phyloP scores from a whole-genome alignment of 2,113 vertebrate genomes.

The Plectropomus leopardus region DNA sequence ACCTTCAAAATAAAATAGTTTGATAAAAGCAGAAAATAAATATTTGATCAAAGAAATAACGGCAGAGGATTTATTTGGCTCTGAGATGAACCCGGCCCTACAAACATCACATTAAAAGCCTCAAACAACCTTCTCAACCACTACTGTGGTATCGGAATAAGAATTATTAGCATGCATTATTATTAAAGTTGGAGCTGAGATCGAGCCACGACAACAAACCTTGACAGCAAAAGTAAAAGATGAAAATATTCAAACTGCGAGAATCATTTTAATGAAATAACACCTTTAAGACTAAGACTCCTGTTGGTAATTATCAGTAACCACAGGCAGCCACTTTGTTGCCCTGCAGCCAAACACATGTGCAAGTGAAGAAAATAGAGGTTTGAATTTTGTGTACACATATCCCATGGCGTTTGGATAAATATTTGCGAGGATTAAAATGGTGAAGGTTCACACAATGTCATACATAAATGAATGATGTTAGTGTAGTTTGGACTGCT shows the following conservation, averaged over 20 bases:
- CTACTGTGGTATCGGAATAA: not conserved
- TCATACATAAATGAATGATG: not conserved
- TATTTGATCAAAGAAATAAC: not conserved
- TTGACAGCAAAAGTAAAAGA: not conserved
- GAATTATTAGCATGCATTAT: not conserved
- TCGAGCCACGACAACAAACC: not conserved
- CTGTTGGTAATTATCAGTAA: conserved; percentile 13
- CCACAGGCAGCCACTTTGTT: not conserved
- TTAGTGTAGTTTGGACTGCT: not conserved
- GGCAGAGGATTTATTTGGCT: not conserved
- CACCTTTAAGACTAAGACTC: not conserved
- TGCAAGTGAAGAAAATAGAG: not conserved
- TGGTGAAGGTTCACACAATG: not conserved
- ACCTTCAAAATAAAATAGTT: conserved; percentile 1
- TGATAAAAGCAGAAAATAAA: conserved; percentile 14
- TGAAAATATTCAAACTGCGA: not conserved
- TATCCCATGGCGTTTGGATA: not conserved
- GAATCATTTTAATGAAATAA: conserved; percentile 14
- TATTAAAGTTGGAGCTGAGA: not conserved
- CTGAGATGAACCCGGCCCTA: not conserved
- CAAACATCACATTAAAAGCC: not conserved
- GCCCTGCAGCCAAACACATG: conserved; percentile 35
- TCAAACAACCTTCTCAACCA: not conserved
- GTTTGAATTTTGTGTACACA: not conserved
- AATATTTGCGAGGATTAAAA: not conserved